Conservation (phyloP, 2,888 invertebrate species). For the Nymphalis c-album region DNA sequence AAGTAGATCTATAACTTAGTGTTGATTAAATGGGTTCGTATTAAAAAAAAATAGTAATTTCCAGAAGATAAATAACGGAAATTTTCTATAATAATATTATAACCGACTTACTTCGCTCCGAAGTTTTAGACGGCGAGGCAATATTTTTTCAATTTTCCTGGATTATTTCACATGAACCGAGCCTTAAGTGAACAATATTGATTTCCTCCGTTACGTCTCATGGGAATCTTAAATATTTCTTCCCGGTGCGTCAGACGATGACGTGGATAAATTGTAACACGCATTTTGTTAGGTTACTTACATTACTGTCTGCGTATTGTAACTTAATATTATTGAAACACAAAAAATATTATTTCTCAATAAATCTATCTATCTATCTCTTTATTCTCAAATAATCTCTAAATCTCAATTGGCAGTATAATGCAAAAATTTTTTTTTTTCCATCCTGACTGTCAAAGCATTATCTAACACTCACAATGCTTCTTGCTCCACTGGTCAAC, state of each 20-base stretch:
- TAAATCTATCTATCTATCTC: no score
- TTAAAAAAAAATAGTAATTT: no score
- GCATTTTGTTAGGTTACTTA: constrained; percentile 13
- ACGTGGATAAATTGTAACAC: constrained; percentile 39
- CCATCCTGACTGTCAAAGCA: no score
- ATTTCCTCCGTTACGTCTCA: constrained; percentile 27
- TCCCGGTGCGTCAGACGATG: constrained; percentile 34
- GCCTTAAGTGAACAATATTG: constrained; percentile 26
- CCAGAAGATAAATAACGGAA: no score
- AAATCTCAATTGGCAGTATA: no score
- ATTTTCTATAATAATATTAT: background rate
- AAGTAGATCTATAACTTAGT: no score
- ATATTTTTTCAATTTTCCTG: constrained; percentile 8
- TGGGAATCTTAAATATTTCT: constrained; percentile 39
- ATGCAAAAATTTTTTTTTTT: no score
- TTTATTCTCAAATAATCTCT: no score
- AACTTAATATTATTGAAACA: background rate
- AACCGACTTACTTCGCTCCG: background rate
- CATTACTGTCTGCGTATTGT: constrained; percentile 14
- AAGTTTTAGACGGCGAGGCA: background rate
- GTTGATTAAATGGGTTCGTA: no score
- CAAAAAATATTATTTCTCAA: no score
- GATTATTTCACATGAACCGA: constrained; percentile 10
- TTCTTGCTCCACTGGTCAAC: no score
- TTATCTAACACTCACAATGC: no score